A percentile compares a stretch with the other conserved stretches of the same genome.
These are phyloP conservation scores for Sitobion miscanthi DNA, from an alignment of 1,140 invertebrate genomes.

Conservation along the genomic window DNA sequence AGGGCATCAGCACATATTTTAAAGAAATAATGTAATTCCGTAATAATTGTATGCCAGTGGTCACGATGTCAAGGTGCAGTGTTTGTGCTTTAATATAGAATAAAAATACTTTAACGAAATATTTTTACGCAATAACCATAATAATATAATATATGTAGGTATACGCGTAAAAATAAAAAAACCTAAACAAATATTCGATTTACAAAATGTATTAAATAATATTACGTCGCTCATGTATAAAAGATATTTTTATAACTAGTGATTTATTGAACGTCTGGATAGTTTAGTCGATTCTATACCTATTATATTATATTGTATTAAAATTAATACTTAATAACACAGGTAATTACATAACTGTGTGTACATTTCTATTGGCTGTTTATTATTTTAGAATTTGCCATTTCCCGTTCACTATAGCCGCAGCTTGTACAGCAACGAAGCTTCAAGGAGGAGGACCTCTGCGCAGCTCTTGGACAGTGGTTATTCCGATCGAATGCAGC, in stretches of 20 bases:
- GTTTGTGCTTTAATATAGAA: neutral
- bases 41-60: neutral
- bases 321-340: neutral
- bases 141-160: neutral
- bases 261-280: neutral
- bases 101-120: neutral
- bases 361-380: neutral
- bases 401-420: conserved; percentile 35
- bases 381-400: conserved; percentile 15
- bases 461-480: conserved; percentile 28
- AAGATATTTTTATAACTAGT: neutral
- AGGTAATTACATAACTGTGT: neutral
- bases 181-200: neutral
- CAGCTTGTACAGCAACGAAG: neutral
- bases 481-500: neutral
- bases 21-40: neutral
- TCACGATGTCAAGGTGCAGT: conserved; percentile 19
- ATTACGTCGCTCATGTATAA: neutral
- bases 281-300: neutral
- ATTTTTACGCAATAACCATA: neutral
- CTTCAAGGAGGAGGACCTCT: conserved; percentile 48
- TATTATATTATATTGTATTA: neutral
- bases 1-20: neutral
- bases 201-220: neutral
- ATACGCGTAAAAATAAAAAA: neutral